phyloP scores from a whole-genome alignment of 2,113 vertebrate species.

The Setophaga kirtlandii region DNA sequence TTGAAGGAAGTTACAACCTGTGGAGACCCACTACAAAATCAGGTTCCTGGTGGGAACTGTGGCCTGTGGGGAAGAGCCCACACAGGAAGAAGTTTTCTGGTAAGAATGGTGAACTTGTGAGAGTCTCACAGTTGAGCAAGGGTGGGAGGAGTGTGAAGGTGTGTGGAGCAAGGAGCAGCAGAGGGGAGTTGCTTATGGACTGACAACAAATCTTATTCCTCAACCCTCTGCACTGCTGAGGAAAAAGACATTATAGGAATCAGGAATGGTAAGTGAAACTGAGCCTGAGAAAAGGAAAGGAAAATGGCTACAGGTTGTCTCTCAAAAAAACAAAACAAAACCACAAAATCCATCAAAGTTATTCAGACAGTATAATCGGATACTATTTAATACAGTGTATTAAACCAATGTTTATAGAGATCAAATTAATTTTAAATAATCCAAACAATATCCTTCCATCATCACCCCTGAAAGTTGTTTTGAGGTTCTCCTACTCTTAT shows the following conservation, averaged over 20 bases:
- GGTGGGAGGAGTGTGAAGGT: neutral
- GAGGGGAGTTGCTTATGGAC: neutral
- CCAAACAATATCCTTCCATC: neutral
- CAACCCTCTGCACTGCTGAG: accelerated
- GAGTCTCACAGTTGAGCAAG: neutral
- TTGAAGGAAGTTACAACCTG: neutral
- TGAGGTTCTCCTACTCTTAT: neutral
- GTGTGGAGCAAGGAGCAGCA: neutral
- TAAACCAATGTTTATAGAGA: neutral
- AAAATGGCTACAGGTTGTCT: neutral
- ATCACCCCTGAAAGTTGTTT: neutral
- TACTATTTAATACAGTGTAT: neutral
- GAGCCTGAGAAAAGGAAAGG: neutral
- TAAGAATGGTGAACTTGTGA: neutral
- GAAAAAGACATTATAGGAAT: neutral
- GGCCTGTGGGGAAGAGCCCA: neutral
- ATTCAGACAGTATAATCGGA: neutral
- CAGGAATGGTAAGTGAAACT: neutral
- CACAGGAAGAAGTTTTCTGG: neutral
- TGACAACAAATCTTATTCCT: neutral
- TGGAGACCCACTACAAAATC: neutral
- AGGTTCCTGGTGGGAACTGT: neutral
- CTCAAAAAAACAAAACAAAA: neutral
- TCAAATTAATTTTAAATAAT: neutral
- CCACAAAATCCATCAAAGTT: neutral